Base-by-base conservation (phyloP, 2,888 invertebrate genomes). In the Gryllus longicercus region DNA sequence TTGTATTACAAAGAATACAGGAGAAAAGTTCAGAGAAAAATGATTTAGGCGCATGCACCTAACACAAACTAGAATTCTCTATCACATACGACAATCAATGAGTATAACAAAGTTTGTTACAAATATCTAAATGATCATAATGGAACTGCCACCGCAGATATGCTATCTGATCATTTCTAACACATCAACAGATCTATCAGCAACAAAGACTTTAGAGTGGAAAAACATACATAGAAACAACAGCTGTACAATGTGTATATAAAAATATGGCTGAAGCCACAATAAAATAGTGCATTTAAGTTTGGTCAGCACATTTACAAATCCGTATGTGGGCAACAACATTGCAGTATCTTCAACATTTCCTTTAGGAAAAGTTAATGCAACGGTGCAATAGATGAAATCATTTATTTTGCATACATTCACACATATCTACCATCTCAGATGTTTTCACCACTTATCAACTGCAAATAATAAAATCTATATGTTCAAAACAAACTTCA, bases 41-140 rank as follows among this genome's bases (percentile, higher is more conserved):
- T 63, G 14, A n/a, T 18, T 63, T 63, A 63, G 63, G 63, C n/a
- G 63, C 14, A 63, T 63, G 16, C 63, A 63, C 63, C 63, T 63
- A 63, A 63, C 63, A 63, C 63, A 63, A 63, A 63, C 63, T 63
- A 63, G 63, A 63, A 63, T 63, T 63, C 63, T 63, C 63, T 63
- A 63, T 63, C 63, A 63, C 63, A 63, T 18, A 63, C 63, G 63
- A 63, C 63, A 63, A 63, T 63, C 63, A 63, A 18, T 63, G 63
- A 63, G 14, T 14, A 63, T 63, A 18, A 63, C n/a, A 63, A 63
- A 63, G n/a, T 14, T 63, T 63, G 63, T 63, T 63, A 63, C 63
- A 63, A 63, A 63, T 63, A 63, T n/a, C 63, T 63, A 63, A 63
- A 63, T 63, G 63, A 63, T 63, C 63, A 63, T 16, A 63, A 63